A percentile compares a stretch with the other conserved stretches of the same genome.
phyloP scores from a whole-genome alignment of 2,797 vertebrate species.

The Notamacropus eugenii region DNA sequence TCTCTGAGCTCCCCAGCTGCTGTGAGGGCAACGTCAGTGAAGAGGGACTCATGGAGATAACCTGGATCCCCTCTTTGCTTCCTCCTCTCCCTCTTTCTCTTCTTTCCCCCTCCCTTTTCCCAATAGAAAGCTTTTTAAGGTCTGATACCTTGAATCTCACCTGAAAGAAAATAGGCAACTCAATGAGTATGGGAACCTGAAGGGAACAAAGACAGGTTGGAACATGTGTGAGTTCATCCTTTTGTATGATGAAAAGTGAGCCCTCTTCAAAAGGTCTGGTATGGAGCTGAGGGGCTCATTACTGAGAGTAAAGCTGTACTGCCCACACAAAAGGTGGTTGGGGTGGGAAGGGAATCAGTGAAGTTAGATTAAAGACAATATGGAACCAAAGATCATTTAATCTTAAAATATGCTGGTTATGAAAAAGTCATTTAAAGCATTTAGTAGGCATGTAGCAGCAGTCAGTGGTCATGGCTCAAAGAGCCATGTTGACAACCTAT shows the following conservation, averaged over 20 bases:
- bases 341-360: conserved; percentile 68
- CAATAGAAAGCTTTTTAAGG: conserved; percentile 75
- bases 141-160: conserved; percentile 78
- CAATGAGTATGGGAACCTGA: conserved; percentile 78
- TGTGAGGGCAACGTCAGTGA: conserved; percentile 79
- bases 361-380: conserved; percentile 75
- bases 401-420: conserved; percentile 68
- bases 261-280: conserved; percentile 83
- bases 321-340: conserved; percentile 81
- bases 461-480: conserved; percentile 6
- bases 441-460: conserved; percentile 32
- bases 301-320: conserved; percentile 83
- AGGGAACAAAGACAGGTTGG: conserved; percentile 77
- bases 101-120: background rate
- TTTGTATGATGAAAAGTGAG: conserved; percentile 83
- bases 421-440: conserved; percentile 62
- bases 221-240: conserved; percentile 79
- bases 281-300: conserved; percentile 85
- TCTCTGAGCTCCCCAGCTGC: conserved; percentile 79
- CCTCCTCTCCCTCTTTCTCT: conserved; percentile 40
- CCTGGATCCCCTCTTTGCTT: conserved; percentile 71
- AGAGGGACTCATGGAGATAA: conserved; percentile 77
- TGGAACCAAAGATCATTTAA: conserved; percentile 67
- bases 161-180: conserved; percentile 81
- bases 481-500: conserved; percentile 58